phyloP scores from a whole-genome alignment of 1,140 invertebrate species.

The Euura saliciscinereae region DNA sequence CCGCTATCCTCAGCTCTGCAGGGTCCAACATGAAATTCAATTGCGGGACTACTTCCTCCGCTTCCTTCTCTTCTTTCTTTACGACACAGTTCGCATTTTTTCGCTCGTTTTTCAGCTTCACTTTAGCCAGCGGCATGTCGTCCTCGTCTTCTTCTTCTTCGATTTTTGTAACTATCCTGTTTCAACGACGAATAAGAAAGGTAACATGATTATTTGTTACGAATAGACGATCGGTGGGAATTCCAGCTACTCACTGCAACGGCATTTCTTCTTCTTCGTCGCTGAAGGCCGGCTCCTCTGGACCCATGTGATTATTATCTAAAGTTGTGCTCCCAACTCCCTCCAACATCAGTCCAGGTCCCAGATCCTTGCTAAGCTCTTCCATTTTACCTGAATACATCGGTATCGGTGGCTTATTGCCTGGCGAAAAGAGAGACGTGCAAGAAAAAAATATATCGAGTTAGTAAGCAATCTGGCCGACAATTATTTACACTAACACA shows the following conservation, averaged over 20 bases:
- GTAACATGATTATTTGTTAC: background rate
- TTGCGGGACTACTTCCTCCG: slow-evolving; percentile 52
- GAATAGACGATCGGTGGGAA: slow-evolving; percentile 35
- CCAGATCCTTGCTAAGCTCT: slow-evolving; percentile 63
- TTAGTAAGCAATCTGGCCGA: slow-evolving; percentile 43
- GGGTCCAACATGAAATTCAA: slow-evolving; percentile 63
- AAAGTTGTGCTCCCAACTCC: slow-evolving; percentile 36
- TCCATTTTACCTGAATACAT: slow-evolving; percentile 62
- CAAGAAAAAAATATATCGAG: slow-evolving; percentile 39
- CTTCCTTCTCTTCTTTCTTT: slow-evolving; percentile 57
- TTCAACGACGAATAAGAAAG: slow-evolving; percentile 1
- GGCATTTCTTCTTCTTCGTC: slow-evolving; percentile 77
- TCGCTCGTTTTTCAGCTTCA: slow-evolving; percentile 61
- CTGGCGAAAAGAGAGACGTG: slow-evolving; percentile 46
- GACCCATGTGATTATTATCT: slow-evolving; percentile 61
- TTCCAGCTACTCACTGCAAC: slow-evolving; percentile 39
- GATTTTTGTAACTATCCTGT: slow-evolving; percentile 48
- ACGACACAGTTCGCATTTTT: slow-evolving; percentile 45
- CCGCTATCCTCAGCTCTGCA: slow-evolving; percentile 67
- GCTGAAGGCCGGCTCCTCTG: slow-evolving; percentile 76
- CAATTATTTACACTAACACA: background rate
- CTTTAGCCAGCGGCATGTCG: slow-evolving; percentile 78
- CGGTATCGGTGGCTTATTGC: slow-evolving; percentile 57
- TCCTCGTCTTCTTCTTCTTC: slow-evolving; percentile 88
- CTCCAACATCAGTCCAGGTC: slow-evolving; percentile 54